These are phyloP conservation scores for Chironomus tentans DNA, from an alignment of 2,888 invertebrate species.

Conservation along the genomic window DNA sequence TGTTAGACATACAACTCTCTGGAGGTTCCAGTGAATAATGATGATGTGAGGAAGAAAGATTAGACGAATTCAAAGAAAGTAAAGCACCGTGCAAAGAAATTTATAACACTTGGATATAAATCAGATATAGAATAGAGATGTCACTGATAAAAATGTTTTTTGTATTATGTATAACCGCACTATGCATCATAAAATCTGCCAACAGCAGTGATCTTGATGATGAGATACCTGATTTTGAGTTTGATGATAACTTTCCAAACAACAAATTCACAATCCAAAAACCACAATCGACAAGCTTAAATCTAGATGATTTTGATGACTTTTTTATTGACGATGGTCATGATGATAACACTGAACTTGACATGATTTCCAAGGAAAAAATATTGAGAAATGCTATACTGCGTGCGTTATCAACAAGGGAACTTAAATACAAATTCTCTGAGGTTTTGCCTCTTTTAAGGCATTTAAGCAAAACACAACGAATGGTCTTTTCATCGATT, in stretches of 20 bases:
- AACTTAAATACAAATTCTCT: conserved; percentile 51
- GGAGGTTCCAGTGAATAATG: not conserved
- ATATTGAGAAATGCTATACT: conserved; percentile 47
- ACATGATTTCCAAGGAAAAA: conserved; percentile 42
- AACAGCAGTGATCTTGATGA: not conserved
- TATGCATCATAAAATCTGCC: not conserved
- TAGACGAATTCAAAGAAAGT: not conserved
- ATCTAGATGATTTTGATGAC: conserved; percentile 29
- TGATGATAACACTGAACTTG: conserved; percentile 33
- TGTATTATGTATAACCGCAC: not conserved
- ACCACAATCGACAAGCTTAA: not conserved
- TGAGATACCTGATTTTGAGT: conserved; percentile 19
- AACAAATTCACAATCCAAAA: too few relatives aligned
- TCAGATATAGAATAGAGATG: not conserved
- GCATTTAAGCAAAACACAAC: conserved; percentile 53
- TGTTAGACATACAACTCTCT: not conserved
- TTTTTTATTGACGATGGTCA: conserved; percentile 32
- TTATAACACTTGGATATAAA: not conserved
- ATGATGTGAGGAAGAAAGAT: not conserved
- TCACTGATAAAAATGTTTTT: not conserved
- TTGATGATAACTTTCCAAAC: not conserved
- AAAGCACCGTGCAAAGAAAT: not conserved
- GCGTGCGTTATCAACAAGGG: conserved; percentile 50
- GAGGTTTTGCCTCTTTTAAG: conserved; percentile 56
- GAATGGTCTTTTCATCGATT: conserved; percentile 52